These are phyloP conservation scores for Seira musarum DNA, from an alignment of 2,888 invertebrate species.

Conservation along the genomic window DNA sequence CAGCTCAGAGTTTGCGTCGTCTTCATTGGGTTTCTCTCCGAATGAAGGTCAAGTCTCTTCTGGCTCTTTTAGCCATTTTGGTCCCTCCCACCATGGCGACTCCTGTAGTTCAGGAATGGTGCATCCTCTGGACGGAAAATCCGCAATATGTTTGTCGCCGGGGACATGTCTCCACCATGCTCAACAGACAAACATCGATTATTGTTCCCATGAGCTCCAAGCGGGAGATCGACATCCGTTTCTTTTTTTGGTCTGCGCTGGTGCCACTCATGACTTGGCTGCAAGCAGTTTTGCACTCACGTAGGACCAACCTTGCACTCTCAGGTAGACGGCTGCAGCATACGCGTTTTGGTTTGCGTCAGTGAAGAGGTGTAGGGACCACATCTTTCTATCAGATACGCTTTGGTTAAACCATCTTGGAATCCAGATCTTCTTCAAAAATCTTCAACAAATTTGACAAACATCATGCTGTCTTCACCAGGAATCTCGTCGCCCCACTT, in stretches of 20 bases:
- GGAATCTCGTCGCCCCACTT: too few relatives aligned
- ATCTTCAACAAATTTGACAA: too few relatives aligned
- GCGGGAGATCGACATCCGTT: conserved; percentile 57
- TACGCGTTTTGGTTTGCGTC: conserved; percentile 70
- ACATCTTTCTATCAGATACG: conserved; percentile 1
- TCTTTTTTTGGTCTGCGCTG: too few relatives aligned
- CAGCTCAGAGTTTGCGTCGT: neutral
- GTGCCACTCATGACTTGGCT: conserved; percentile 61
- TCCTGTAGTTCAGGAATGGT: neutral
- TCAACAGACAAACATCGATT: too few relatives aligned
- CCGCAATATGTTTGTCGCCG: conserved; percentile 8
- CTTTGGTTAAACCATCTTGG: neutral
- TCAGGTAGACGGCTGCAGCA: conserved; percentile 68
- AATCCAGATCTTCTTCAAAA: neutral
- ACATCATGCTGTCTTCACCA: too few relatives aligned
- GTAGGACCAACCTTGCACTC: conserved; percentile 29
- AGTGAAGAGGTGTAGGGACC: conserved; percentile 69
- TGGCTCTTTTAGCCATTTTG: neutral
- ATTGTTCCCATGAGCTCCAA: conserved; percentile 63
- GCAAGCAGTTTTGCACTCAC: conserved; percentile 35
- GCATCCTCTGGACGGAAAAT: conserved; percentile 41
- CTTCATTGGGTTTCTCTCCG: neutral
- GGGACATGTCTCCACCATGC: conserved; percentile 9
- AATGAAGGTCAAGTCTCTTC: neutral
- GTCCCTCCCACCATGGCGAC: neutral